Conservation (phyloP, 2,113 vertebrate genomes). For the Lepus americanus region DNA sequence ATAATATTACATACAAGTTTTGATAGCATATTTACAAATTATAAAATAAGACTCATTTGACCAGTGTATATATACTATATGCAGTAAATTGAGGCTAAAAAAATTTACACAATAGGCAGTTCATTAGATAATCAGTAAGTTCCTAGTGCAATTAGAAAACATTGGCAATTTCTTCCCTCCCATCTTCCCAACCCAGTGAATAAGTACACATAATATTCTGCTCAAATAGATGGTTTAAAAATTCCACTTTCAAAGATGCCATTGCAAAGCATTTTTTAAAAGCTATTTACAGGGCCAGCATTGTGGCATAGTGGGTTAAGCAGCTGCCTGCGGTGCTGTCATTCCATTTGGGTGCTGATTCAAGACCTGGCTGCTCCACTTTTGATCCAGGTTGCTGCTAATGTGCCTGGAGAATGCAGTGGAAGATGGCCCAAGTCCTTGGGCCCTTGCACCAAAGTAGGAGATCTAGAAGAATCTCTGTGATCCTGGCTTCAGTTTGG, state of each 20-base stretch:
- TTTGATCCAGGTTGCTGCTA: no score
- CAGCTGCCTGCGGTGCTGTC: no score
- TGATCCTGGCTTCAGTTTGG: no score
- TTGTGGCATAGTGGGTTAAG: no score
- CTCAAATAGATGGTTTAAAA: neutral
- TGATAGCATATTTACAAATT: neutral
- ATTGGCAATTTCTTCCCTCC: neutral
- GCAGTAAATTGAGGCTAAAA: neutral
- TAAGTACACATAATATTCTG: neutral
- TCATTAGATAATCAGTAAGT: neutral
- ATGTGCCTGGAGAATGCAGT: no score
- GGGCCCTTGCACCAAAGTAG: no score
- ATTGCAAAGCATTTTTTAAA: neutral
- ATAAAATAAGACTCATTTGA: neutral
- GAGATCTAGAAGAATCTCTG: no score
- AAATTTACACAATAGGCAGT: neutral
- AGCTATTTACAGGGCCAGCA: neutral
- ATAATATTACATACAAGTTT: neutral
- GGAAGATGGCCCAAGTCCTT: no score
- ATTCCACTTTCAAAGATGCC: neutral
- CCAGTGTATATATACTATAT: neutral
- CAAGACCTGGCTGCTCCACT: no score
- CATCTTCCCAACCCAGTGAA: neutral
- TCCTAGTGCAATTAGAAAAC: neutral
- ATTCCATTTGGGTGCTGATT: no score